Conservation (phyloP, 2,888 invertebrate species). For the Nomada fabriciana region DNA sequence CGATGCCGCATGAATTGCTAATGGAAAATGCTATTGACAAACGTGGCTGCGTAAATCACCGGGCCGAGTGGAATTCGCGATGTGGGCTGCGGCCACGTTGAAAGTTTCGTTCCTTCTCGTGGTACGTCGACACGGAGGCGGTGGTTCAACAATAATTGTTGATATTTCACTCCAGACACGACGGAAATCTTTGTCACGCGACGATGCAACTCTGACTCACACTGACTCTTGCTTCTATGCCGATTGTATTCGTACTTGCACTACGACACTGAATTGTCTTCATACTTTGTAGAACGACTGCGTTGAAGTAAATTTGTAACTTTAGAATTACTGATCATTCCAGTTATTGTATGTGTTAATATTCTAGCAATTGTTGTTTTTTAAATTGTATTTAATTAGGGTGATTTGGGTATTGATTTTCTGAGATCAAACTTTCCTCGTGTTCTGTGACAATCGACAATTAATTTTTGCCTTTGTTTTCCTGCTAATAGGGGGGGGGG, state of each 20-base stretch:
- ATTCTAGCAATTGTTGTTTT: too few relatives aligned
- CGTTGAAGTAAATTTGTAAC: neutral
- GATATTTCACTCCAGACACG: constrained; percentile 36
- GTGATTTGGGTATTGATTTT: too few relatives aligned
- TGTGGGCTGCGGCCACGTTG: constrained; percentile 51
- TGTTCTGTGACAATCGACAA: too few relatives aligned
- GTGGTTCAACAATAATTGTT: constrained; percentile 41
- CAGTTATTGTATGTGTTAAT: neutral
- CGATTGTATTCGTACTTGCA: neutral
- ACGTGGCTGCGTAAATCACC: constrained; percentile 67
- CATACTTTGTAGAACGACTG: neutral
- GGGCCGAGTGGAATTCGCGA: constrained; percentile 52
- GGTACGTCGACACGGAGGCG: constrained; percentile 48
- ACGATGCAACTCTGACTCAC: constrained; percentile 22
- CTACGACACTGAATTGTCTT: neutral
- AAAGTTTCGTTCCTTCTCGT: constrained; percentile 45
- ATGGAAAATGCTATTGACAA: constrained; percentile 73
- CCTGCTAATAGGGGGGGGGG: too few relatives aligned
- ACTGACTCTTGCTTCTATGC: neutral
- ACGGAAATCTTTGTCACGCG: constrained; percentile 42
- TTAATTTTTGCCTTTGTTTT: too few relatives aligned
- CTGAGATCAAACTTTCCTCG: too few relatives aligned
- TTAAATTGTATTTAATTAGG: too few relatives aligned
- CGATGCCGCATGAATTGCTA: constrained; percentile 76
- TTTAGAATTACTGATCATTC: neutral